Evolutionary conservation across 2,888 invertebrate species (phyloP), one percentile per base, ranked within the genome.

Genomic region (Drosophila bunnanda): DNA sequence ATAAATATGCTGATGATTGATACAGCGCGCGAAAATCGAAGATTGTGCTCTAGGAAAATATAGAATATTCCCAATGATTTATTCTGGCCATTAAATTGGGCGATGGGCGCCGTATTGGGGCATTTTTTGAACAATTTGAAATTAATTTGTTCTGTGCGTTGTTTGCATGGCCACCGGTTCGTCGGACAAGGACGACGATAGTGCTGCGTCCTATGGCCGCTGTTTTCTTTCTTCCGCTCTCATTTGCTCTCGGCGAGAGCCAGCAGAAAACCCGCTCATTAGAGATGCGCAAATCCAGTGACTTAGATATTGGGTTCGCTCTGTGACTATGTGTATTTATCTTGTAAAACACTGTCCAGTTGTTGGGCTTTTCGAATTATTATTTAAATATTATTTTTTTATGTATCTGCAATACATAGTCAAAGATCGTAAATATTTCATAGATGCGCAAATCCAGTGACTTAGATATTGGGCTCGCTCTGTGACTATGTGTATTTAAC

Each of bases 181-280:
- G 74, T 30, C 22, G 58, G 74, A 82, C 54, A 81, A 57, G 66
- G 82, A 81, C 20, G 41, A 56, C 76, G 17, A 57, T 66, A 87
- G 44, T 73, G 41, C 15, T 60, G 39, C 44, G 60, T 55, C 56
- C 54, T 71, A 43, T 56, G 57, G 50, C 59, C 46, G 69, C 43
- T 68, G 69, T 56, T 67, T 67, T 67, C 50, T 48, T 25, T 48
- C 67, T 44, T 30, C 34, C 41, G 25, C 28, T 48, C 39, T 39
- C 69, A 22, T 32, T 39, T 22, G 50, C 65, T 69, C 32, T 22
- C 38, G 34, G 28, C 56, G 28, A 43, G 62, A 48, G 60, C 50
- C 48, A 41, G 22, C 15, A 13, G 52, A 36, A 50, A 50, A 39
- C 22, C 41, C 70, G 57, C 67, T 64, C 39, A 48, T 32, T 25